phyloP scores from a whole-genome alignment of 2,113 vertebrate species.

The Zosterops japonicus region DNA sequence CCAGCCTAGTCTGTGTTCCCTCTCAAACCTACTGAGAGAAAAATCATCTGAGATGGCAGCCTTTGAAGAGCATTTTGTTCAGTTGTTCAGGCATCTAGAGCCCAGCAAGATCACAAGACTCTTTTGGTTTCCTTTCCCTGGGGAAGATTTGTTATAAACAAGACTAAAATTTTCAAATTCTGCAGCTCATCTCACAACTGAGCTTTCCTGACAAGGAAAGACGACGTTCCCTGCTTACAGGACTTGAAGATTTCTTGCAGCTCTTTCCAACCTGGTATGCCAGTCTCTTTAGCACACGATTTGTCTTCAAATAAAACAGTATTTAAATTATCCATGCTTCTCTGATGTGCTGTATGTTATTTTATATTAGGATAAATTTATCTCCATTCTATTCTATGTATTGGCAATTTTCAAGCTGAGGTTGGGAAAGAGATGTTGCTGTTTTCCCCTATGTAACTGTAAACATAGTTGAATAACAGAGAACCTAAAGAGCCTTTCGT shows the following conservation, averaged over 20 bases:
- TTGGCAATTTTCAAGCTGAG: background rate
- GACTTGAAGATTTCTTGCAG: background rate
- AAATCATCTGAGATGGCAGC: background rate
- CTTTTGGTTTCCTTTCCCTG: background rate
- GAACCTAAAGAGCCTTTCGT: background rate
- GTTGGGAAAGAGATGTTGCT: background rate
- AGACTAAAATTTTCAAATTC: background rate
- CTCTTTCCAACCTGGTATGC: background rate
- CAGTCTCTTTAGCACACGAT: background rate
- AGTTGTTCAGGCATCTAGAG: background rate
- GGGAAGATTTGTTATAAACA: background rate
- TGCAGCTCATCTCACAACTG: background rate
- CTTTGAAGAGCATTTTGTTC: background rate
- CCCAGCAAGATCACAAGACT: background rate
- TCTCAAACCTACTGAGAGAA: background rate
- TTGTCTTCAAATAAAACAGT: background rate
- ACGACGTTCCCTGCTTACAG: background rate
- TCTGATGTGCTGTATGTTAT: background rate
- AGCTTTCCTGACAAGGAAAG: background rate
- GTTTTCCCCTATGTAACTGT: background rate
- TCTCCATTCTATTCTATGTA: background rate
- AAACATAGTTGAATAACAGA: background rate
- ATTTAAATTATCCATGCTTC: background rate
- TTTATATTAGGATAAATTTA: background rate
- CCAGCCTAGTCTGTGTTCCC: background rate